phyloP scores from a whole-genome alignment of 2,888 invertebrate species.

The Callinectes sapidus region DNA sequence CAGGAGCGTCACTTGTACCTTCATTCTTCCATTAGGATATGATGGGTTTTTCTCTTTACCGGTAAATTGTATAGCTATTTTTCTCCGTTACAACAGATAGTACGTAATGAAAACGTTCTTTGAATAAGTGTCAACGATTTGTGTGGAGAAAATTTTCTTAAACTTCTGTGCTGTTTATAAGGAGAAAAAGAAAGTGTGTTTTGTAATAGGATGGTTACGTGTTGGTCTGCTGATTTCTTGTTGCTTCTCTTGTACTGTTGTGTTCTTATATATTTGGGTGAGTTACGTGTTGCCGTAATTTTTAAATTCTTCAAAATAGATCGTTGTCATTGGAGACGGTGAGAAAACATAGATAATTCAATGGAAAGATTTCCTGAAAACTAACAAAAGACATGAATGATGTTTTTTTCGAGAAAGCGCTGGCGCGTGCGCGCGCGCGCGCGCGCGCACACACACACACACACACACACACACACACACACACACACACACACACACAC shows the following conservation, averaged over 20 bases:
- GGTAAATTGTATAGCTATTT: not conserved
- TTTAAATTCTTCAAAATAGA: not conserved
- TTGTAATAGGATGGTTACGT: not conserved
- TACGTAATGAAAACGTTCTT: not conserved
- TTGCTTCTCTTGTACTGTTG: too few species aligned
- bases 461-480: not conserved
- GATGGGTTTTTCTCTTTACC: not conserved
- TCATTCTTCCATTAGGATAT: not conserved
- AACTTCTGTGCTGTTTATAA: not conserved
- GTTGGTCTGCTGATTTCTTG: too few species aligned
- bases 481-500: constrained; percentile 7
- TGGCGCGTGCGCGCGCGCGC: too few species aligned
- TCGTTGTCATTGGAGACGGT: not conserved
- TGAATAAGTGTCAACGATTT: not conserved
- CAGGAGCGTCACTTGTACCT: not conserved
- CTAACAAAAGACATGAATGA: too few species aligned
- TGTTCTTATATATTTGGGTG: too few species aligned
- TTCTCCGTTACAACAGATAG: not conserved
- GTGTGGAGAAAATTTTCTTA: not conserved
- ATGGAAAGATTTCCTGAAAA: too few species aligned
- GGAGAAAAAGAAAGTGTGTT: not conserved
- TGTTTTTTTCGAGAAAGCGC: too few species aligned
- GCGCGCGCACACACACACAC: too few species aligned
- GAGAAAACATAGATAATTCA: too few species aligned
- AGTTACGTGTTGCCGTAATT: not conserved